Percentiles rank a stretch among this genome's conserved stretches.
Conservation (phyloP, 2,888 invertebrate species). For the Deilephila porcellus region DNA sequence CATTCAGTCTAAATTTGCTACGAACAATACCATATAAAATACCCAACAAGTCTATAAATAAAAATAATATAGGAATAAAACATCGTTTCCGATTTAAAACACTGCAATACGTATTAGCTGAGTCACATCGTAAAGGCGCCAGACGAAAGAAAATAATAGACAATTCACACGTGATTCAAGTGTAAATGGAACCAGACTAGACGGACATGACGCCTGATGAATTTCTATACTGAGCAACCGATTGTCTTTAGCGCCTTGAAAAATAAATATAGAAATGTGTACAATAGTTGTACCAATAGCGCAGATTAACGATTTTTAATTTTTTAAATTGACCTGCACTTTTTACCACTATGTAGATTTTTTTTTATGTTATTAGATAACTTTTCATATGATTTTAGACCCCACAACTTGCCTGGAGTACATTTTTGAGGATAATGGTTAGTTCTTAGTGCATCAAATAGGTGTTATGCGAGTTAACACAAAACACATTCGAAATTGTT, state of each 20-base stretch:
- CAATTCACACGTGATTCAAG: background rate
- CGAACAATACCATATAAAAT: too few species aligned
- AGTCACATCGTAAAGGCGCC: slow-evolving; percentile 4
- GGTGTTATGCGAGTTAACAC: too few species aligned
- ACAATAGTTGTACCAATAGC: background rate
- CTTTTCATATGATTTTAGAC: too few species aligned
- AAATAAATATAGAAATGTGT: slow-evolving; percentile 1
- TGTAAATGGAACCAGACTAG: background rate
- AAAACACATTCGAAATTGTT: too few species aligned
- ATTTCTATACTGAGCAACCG: background rate
- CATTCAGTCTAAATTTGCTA: too few species aligned
- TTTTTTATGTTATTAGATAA: too few species aligned
- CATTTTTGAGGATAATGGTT: too few species aligned
- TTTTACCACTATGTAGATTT: too few species aligned
- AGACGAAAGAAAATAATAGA: slow-evolving; percentile 14
- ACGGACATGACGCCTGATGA: slow-evolving; percentile 22
- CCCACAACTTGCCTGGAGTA: too few species aligned
- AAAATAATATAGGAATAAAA: background rate
- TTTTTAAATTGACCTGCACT: too few species aligned
- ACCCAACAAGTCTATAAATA: background rate
- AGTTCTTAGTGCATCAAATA: too few species aligned
- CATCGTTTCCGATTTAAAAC: background rate
- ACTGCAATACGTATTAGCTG: background rate
- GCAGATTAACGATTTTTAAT: background rate
- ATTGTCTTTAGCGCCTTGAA: slow-evolving; percentile 4